Evolutionary conservation across 2,888 invertebrate species (phyloP).

Genomic region (Stenichneumon culpator): DNA sequence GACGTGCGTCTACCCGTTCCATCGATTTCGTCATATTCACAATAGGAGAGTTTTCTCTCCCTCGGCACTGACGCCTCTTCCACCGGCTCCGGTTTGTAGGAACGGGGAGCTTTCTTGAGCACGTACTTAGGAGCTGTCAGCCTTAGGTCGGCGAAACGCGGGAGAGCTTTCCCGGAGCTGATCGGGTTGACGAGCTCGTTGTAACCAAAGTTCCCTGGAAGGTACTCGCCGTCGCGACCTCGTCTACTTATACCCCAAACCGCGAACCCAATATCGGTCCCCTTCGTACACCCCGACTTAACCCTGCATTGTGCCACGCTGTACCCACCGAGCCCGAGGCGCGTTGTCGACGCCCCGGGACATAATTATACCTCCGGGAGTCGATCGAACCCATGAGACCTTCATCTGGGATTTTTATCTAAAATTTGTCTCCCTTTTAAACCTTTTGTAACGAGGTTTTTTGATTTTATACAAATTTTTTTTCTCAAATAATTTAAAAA

Average conservation of each 20-base stretch:
- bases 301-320: neutral
- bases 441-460: no score
- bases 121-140: slow-evolving; percentile 58
- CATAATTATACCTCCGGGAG: no score
- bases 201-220: slow-evolving; percentile 45
- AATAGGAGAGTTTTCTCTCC: slow-evolving; percentile 11
- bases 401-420: no score
- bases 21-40: slow-evolving; percentile 44
- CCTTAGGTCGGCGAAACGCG: slow-evolving; percentile 45
- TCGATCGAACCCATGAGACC: no score
- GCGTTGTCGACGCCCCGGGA: no score
- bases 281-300: neutral
- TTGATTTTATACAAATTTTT: no score
- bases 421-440: no score
- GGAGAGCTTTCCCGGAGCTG: slow-evolving; percentile 20
- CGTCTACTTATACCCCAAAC: neutral
- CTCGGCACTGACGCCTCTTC: slow-evolving; percentile 12
- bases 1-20: neutral
- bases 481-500: no score
- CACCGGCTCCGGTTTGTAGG: neutral
- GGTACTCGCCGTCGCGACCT: neutral
- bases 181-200: slow-evolving; percentile 54
- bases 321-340: no score
- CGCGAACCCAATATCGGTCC: neutral
- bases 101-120: slow-evolving; percentile 42